Percentiles rank a stretch among this genome's conserved stretches.
These are phyloP conservation scores for Microchirus variegatus DNA, from an alignment of 2,797 vertebrate genomes.

Conservation along the genomic window DNA sequence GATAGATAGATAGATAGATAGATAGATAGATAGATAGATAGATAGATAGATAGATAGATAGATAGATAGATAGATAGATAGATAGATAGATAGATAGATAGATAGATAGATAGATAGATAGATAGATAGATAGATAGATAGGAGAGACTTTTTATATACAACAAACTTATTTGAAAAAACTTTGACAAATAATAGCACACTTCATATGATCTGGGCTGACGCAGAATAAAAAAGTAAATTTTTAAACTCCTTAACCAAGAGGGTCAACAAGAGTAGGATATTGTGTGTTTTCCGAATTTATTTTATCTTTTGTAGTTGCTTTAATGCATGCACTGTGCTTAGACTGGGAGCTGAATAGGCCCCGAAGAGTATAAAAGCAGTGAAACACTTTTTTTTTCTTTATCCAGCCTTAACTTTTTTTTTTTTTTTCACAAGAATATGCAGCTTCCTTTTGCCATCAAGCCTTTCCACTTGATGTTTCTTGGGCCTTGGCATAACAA, in stretches of 20 bases:
- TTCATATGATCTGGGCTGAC: neutral
- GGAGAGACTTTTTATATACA: neutral
- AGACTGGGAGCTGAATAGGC: constrained; percentile 2
- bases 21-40: too few relatives aligned
- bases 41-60: too few relatives aligned
- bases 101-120: too few relatives aligned
- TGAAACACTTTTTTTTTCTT: constrained; percentile 7
- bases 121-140: too few relatives aligned
- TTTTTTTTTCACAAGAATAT: neutral
- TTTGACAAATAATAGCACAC: neutral
- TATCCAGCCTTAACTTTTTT: constrained; percentile 16
- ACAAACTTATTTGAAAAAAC: constrained; percentile 1
- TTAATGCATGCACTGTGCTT: neutral
- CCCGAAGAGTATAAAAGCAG: neutral
- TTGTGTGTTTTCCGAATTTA: neutral
- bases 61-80: too few relatives aligned
- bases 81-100: too few relatives aligned
- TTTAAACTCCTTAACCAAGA: neutral
- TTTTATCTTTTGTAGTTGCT: neutral
- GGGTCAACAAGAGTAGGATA: neutral
- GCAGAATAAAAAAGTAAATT: neutral
- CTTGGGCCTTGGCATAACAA: constrained; percentile 29
- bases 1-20: too few relatives aligned
- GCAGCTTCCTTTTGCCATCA: constrained; percentile 15
- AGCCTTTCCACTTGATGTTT: constrained; percentile 1